These are phyloP conservation scores for Poicephalus meyeri DNA, from an alignment of 2,113 vertebrate species.

Conservation along the genomic window DNA sequence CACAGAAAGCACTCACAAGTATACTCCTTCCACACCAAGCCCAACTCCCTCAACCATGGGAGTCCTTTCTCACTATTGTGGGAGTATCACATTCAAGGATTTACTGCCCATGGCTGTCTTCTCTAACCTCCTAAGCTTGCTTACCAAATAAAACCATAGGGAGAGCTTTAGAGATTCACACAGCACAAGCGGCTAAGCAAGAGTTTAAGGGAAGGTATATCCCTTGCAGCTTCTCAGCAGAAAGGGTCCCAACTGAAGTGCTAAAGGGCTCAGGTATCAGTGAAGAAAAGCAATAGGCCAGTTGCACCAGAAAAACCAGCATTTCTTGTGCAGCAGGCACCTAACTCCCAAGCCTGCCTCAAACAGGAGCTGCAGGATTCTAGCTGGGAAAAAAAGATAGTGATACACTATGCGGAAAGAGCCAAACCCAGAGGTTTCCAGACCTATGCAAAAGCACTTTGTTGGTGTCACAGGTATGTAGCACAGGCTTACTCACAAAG, in stretches of 20 bases:
- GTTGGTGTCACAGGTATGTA: neutral
- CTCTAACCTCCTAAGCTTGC: neutral
- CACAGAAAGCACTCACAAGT: neutral
- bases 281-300: neutral
- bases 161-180: neutral
- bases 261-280: neutral
- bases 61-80: neutral
- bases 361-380: neutral
- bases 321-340: neutral
- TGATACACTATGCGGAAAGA: neutral
- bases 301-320: neutral
- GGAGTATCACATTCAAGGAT: rapidly evolving
- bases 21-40: neutral
- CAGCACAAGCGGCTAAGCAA: neutral
- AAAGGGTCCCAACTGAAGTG: neutral
- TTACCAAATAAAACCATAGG: neutral
- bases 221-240: neutral
- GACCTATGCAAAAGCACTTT: neutral
- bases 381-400: neutral
- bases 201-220: neutral
- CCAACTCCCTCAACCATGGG: rapidly evolving
- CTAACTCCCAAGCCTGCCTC: neutral
- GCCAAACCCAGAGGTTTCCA: neutral
- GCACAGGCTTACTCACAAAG: neutral
- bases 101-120: neutral